Conservation (phyloP, 2,797 vertebrate species). For the Melanitta fusca region DNA sequence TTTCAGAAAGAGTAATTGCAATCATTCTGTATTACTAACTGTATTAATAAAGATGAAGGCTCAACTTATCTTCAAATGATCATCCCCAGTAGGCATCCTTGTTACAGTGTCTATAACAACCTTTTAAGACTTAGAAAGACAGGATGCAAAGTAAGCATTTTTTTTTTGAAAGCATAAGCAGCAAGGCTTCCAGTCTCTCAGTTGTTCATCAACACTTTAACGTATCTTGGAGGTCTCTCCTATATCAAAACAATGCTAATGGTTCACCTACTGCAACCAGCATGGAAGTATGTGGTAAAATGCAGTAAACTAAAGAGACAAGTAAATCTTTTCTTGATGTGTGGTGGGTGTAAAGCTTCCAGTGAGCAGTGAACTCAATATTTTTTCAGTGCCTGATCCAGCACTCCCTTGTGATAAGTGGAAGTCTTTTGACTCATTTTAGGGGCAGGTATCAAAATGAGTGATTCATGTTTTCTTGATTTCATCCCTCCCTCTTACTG, state of each 20-base stretch:
- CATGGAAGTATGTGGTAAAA: background rate
- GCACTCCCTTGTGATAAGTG: background rate
- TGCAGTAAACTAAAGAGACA: background rate
- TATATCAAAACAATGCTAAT: background rate
- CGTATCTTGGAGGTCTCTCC: background rate
- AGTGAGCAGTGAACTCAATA: background rate
- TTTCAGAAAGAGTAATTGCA: conserved; percentile 12
- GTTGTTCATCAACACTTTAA: background rate
- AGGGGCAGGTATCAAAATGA: background rate
- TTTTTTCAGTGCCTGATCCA: background rate
- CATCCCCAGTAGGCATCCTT: background rate
- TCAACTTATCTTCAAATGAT: background rate
- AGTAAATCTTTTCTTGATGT: background rate
- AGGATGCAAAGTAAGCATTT: background rate
- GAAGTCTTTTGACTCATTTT: background rate
- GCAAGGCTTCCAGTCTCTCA: background rate
- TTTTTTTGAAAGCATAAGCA: background rate
- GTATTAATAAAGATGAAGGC: background rate
- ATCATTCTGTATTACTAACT: background rate
- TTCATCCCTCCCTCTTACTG: background rate
- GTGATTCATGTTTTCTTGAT: background rate
- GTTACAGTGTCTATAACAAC: background rate
- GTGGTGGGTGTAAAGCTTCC: fast-evolving
- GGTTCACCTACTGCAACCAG: background rate
- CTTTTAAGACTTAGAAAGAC: background rate